Evolutionary conservation across 2,113 vertebrate genomes (phyloP), one percentile per base, ranked within the genome.

Genomic region (Halcyon malimbica): DNA sequence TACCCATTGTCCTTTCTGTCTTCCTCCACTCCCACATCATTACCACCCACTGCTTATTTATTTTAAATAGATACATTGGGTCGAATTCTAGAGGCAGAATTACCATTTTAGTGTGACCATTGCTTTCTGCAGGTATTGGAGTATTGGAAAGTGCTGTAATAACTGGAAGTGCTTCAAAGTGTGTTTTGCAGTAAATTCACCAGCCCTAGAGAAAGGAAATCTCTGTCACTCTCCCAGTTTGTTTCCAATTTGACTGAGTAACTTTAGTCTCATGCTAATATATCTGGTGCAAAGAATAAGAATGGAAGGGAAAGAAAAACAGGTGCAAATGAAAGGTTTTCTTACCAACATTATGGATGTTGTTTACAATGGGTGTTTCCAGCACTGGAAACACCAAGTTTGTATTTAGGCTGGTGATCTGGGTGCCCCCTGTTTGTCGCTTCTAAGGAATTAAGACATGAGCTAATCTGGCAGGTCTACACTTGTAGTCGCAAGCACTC

Each of bases 391-490:
- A 57, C 60, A 80, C 56, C 50, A 69, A 80, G 60, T 75, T 41
- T 68, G 19, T 67, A 6, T 71, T n/a, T 62, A 46, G 74, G 17
- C 82, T 94, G 44, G 33, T 50, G 70, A 37, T 67, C 57, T 51
- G 20, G 20, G 26, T 87, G 51, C 71, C 79, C 31, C 88, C 78
- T 85, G 5, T 92, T 96, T 87, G 68, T 78, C 1, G 0, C 81
- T 75, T 63, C 23, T 24, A 46, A 79, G 81, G 63, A 78, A 67
- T 94, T 71, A 91, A 86, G 74, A 81, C 63, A 41, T 79, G 65
- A 94, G 60, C 84, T 83, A 42, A 94, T 87, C 91, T 96, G 95
- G 96, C 87, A 92, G 73, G 79, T 83, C 62, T 68, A 8, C 26
- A 4, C 42, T 70, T 33, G 48, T 59, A 63, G 64, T 88, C 6